Percentiles rank a stretch among this genome's conserved stretches.
These are phyloP conservation scores for Orthosia gracilis DNA, from an alignment of 2,888 invertebrate genomes.

Conservation along the genomic window DNA sequence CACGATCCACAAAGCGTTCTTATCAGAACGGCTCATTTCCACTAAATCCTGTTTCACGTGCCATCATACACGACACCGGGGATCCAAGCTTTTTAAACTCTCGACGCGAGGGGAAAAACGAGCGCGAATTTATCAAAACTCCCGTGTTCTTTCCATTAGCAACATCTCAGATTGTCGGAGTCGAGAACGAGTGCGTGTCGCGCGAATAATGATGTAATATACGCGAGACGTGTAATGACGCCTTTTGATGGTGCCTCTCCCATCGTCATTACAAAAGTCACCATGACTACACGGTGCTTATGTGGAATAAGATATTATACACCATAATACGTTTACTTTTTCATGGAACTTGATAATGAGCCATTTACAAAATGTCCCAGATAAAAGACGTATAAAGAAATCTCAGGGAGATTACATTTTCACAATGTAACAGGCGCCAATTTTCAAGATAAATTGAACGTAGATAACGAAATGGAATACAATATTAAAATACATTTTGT, in stretches of 20 bases:
- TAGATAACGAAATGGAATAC: conserved; percentile 55
- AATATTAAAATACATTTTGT: conserved; percentile 65
- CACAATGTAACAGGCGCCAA: conserved; percentile 32
- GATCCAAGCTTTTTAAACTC: conserved; percentile 79
- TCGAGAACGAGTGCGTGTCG: conserved; percentile 79
- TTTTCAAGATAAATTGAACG: conserved; percentile 43
- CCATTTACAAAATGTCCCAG: conserved; percentile 52
- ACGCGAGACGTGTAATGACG: conserved; percentile 85
- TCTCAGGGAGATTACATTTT: conserved; percentile 47
- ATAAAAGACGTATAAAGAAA: conserved; percentile 56
- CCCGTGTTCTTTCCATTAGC: conserved; percentile 88
- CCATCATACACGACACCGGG: conserved; percentile 74
- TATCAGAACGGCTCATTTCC: conserved; percentile 86
- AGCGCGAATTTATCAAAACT: conserved; percentile 86
- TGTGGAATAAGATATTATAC: conserved; percentile 80
- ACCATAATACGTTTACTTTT: conserved; percentile 78
- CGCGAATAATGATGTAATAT: conserved; percentile 86
- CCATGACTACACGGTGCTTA: conserved; percentile 79
- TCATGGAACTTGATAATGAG: conserved; percentile 70
- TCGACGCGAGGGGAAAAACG: conserved; percentile 75
- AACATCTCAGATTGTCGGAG: conserved; percentile 87
- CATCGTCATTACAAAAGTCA: conserved; percentile 84
- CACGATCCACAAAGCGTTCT: conserved; percentile 74
- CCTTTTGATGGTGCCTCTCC: conserved; percentile 81
- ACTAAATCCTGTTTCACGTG: conserved; percentile 82